Conservation (phyloP, 2,113 vertebrate species). For the Python bivittatus region DNA sequence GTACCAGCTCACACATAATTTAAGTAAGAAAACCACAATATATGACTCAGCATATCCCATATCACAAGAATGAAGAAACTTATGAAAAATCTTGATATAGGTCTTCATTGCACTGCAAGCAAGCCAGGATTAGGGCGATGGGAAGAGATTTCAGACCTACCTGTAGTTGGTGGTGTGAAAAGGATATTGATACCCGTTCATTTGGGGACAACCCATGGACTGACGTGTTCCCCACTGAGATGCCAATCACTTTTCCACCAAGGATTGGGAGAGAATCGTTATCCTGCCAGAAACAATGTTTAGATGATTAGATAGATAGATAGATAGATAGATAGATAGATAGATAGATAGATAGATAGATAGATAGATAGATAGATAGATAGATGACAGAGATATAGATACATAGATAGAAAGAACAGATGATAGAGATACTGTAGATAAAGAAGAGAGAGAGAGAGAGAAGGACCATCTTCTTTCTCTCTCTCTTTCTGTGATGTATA, state of each 20-base stretch:
- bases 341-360: neutral
- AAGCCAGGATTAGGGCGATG: neutral
- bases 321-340: neutral
- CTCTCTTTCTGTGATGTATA: neutral
- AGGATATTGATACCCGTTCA: slow-evolving; percentile 76
- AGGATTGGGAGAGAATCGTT: slow-evolving; percentile 62
- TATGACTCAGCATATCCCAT: neutral
- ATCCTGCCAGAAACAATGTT: slow-evolving; percentile 55
- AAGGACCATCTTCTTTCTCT: neutral
- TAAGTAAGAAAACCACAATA: too few species aligned
- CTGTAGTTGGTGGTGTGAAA: slow-evolving; percentile 71
- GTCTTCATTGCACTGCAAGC: neutral
- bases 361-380: too few species aligned
- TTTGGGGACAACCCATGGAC: slow-evolving; percentile 71
- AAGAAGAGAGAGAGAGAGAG: neutral
- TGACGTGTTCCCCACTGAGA: slow-evolving; percentile 69
- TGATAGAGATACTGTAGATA: neutral
- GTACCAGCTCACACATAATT: too few species aligned
- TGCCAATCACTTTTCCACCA: slow-evolving; percentile 78
- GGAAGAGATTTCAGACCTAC: slow-evolving; percentile 63
- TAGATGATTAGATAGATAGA: neutral
- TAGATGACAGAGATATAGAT: neutral
- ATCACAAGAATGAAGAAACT: neutral
- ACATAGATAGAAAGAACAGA: neutral
- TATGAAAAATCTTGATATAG: neutral